A percentile compares a stretch with the other conserved stretches of the same genome.
phyloP scores from a whole-genome alignment of 2,888 invertebrate genomes.

The Agrochola macilenta region DNA sequence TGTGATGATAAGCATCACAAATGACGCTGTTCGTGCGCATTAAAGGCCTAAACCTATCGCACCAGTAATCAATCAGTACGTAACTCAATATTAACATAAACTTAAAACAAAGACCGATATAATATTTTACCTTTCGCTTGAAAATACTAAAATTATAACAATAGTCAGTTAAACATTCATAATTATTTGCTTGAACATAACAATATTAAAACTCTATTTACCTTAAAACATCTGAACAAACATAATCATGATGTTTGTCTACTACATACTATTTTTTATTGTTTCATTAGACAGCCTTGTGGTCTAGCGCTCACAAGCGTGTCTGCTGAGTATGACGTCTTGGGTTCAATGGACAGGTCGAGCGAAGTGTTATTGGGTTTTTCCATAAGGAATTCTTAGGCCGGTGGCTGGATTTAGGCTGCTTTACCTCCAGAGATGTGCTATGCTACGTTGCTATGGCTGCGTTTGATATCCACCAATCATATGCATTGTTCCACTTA shows the following conservation, averaged over 20 bases:
- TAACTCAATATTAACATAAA: slow-evolving; percentile 1
- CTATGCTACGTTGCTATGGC: too few relatives aligned
- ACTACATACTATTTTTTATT: background rate
- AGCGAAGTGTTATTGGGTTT: too few relatives aligned
- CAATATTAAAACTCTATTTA: slow-evolving; percentile 18
- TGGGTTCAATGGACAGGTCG: background rate
- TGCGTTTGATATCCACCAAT: too few relatives aligned
- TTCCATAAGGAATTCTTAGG: too few relatives aligned
- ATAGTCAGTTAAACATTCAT: slow-evolving; percentile 10
- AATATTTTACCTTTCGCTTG: slow-evolving; percentile 18
- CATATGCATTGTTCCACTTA: too few relatives aligned
- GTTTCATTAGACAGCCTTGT: slow-evolving; percentile 24
- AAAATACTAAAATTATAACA: slow-evolving; percentile 36
- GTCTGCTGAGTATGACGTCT: background rate
- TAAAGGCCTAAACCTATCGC: too few relatives aligned
- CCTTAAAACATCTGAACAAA: slow-evolving; percentile 36
- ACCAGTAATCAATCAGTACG: background rate
- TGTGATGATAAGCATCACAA: too few relatives aligned
- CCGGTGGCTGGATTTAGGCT: too few relatives aligned
- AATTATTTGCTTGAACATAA: slow-evolving; percentile 23
- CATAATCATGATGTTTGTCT: background rate
- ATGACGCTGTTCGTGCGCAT: too few relatives aligned
- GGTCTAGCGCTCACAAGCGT: too few relatives aligned
- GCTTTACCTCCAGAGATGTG: too few relatives aligned
- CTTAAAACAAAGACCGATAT: background rate